A percentile compares a stretch with the other conserved stretches of the same genome.
Conservation (phyloP, 2,113 vertebrate genomes). For the Acanthisitta chloris region DNA sequence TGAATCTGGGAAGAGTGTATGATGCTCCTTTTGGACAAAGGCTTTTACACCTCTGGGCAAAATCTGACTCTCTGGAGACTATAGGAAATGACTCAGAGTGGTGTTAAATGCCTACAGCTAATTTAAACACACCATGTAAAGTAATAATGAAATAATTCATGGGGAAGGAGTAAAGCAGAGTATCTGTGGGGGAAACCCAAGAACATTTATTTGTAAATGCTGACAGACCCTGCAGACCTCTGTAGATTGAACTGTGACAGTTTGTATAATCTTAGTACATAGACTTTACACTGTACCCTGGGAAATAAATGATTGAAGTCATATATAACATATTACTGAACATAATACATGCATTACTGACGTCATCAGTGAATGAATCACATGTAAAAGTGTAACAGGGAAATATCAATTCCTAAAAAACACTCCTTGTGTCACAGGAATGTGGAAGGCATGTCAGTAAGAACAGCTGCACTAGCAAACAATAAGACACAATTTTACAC, state of each 20-base stretch:
- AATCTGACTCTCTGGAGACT: not conserved
- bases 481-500: too few relatives aligned
- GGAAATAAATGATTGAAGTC: not conserved
- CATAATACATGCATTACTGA: too few relatives aligned
- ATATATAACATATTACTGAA: too few relatives aligned
- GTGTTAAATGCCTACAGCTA: not conserved
- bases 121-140: not conserved
- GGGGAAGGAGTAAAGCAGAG: not conserved
- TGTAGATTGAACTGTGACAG: not conserved
- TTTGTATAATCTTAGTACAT: not conserved
- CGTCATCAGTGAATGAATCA: not conserved
- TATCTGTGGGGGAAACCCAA: not conserved
- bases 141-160: not conserved
- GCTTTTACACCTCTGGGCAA: not conserved
- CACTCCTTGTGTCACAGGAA: not conserved
- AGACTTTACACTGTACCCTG: not conserved
- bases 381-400: not conserved
- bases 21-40: not conserved
- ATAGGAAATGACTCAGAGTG: not conserved
- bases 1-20: rapidly evolving
- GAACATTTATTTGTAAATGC: not conserved
- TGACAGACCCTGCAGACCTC: not conserved
- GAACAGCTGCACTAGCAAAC: not conserved
- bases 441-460: not conserved
- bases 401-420: not conserved